These are phyloP conservation scores for Haliclona indistincta DNA, from an alignment of 37 sponge, comb jelly and placozoan species.

Conservation along the genomic window DNA sequence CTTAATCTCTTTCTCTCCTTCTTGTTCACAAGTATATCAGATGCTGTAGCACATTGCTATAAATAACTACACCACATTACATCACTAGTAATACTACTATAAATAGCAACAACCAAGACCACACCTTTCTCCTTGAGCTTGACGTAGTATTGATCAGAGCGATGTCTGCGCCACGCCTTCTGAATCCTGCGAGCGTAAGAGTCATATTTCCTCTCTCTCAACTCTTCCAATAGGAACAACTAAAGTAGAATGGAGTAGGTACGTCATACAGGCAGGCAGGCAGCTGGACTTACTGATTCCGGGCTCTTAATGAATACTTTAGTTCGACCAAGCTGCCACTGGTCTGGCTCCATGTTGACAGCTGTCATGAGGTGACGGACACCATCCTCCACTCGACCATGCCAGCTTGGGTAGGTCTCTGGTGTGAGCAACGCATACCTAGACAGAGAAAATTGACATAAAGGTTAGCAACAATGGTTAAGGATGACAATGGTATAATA, in stretches of 20 bases:
- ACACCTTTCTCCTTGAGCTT: conserved; percentile 88
- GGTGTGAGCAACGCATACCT: conserved; percentile 88
- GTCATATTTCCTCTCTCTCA: conserved; percentile 96
- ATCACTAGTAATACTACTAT: no score
- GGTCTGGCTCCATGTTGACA: conserved; percentile 96
- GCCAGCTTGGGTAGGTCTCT: conserved; percentile 93
- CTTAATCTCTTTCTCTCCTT: conserved; percentile 90
- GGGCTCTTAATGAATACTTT: conserved; percentile 97
- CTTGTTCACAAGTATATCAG: conserved; percentile 92
- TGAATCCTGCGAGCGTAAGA: conserved; percentile 91
- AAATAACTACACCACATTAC: no score
- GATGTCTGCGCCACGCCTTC: conserved; percentile 86
- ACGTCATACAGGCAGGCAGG: no score
- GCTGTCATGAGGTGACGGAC: conserved; percentile 86
- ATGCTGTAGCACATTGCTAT: conserved; percentile 50
- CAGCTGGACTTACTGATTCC: conserved; percentile 93
- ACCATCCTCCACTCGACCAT: conserved; percentile 71
- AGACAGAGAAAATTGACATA: neutral
- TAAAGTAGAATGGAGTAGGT: conserved; percentile 24
- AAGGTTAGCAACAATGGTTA: neutral
- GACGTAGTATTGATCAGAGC: conserved; percentile 76
- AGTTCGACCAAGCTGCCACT: conserved; percentile 94
- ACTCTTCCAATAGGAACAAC: conserved; percentile 95
- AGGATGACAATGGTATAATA: neutral
- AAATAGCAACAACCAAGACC: no score